Percentiles rank a stretch among this genome's conserved stretches.
These are phyloP conservation scores for Ecliptopera silaceata DNA, from an alignment of 2,888 invertebrate species.

Conservation along the genomic window DNA sequence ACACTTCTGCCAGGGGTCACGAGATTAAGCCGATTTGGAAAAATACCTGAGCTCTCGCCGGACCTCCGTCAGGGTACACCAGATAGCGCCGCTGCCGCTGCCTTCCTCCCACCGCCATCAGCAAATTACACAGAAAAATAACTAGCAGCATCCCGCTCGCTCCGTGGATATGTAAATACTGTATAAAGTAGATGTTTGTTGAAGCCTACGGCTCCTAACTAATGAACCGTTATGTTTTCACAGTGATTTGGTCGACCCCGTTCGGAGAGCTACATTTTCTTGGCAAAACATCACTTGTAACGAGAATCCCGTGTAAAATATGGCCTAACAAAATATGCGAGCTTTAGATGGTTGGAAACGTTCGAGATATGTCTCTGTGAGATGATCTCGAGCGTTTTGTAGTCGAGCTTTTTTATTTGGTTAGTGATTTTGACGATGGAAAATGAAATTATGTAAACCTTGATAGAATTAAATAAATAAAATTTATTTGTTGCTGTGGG, in stretches of 20 bases:
- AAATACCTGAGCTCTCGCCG: conserved; percentile 83
- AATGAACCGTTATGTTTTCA: conserved; percentile 82
- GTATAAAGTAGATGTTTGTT: conserved; percentile 72
- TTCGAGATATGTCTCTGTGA: not conserved
- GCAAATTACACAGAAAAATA: conserved; percentile 67
- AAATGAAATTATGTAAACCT: no score
- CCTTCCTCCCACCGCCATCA: conserved; percentile 43
- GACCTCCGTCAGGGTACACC: conserved; percentile 83
- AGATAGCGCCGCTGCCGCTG: conserved; percentile 78
- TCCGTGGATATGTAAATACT: conserved; percentile 62
- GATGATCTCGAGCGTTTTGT: not conserved
- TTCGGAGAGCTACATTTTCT: conserved; percentile 43
- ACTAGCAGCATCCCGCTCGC: conserved; percentile 52
- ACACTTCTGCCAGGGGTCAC: no score
- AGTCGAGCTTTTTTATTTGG: no score
- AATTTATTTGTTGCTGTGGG: no score
- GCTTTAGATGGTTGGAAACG: not conserved
- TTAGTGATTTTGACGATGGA: no score
- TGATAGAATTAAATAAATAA: no score
- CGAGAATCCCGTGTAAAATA: conserved; percentile 8
- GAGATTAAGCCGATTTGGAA: not conserved
- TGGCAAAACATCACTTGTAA: conserved; percentile 42
- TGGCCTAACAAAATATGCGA: conserved; percentile 13
- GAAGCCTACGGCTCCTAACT: conserved; percentile 59
- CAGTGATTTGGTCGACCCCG: conserved; percentile 59